Evolutionary conservation across 2,888 invertebrate genomes (phyloP), one percentile per base, ranked within the genome.

Genomic region (Pollenia griseotomentosa): DNA sequence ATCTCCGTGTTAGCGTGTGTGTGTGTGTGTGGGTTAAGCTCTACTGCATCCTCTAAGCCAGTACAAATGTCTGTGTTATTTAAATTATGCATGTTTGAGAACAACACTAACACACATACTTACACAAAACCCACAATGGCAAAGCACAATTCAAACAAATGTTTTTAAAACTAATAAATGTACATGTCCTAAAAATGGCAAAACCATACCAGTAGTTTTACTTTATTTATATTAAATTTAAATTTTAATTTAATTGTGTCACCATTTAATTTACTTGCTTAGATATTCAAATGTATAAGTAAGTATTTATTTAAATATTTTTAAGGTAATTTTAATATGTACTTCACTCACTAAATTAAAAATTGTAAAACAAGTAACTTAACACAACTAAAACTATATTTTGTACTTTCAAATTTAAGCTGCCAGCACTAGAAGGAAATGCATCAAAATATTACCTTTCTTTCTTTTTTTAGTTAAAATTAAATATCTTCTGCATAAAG

Each of bases 111-210:
- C 23, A 23, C 14, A 53, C 33, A 44, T 51, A 55, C 6, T 12
- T 23, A 65, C 55, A 53, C 53, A 11, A 53, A 44, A 44, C 65
- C 51, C 10, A 11, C n/a, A 33, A 19, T 63, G 63, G 19, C 51
- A 75, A 75, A 75, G 5, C 40, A 63, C 59, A 53, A 51, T 75
- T 53, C 46, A 42, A 63, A 8, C 59, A 73, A 59, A 33, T 59
- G 44, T 10, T 55, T 55, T 4, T 33, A 59, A 59, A 51, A 51
- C 14, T 70, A 44, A 71, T 59, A 73, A 57, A 59, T 33, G 14
- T 14, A 8, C 33, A 59, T 66, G 44, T 46, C 7, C 51, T n/a
- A 16, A 16, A 23, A 23, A 23, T 23, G 23, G 23, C 6, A 19
- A 44, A 19, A 1, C 19, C 12, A 23, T 16, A 11, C 9, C 44